Percentiles rank a stretch among this genome's conserved stretches.
Evolutionary conservation across 2,797 vertebrate species (phyloP).

Genomic region (Balearica regulorum): DNA sequence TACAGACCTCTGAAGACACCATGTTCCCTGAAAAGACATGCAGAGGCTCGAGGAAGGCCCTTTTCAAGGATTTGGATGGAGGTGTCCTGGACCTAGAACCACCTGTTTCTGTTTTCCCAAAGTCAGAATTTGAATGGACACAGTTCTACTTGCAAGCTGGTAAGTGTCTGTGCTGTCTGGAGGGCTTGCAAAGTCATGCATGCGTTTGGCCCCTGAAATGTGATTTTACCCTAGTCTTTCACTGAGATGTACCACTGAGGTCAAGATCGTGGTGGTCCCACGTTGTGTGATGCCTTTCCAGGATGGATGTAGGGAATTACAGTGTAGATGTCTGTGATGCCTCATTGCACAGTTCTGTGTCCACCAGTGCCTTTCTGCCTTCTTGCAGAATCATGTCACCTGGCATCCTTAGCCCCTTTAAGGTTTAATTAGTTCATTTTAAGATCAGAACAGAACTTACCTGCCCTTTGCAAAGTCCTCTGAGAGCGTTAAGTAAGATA

Average conservation of each 20-base stretch:
- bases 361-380: not conserved
- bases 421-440: not conserved
- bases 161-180: not conserved
- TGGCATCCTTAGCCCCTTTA: not conserved
- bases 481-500: not conserved
- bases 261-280: not conserved
- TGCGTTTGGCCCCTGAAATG: fast-evolving
- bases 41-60: slow-evolving; percentile 60
- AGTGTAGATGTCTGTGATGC: not conserved
- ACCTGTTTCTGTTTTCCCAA: slow-evolving; percentile 72
- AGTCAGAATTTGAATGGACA: slow-evolving; percentile 61
- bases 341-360: not conserved
- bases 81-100: slow-evolving; percentile 50
- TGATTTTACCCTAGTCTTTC: not conserved
- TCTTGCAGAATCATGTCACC: not conserved
- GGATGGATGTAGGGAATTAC: not conserved
- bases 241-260: not conserved
- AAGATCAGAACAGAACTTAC: not conserved
- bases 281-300: not conserved
- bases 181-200: not conserved
- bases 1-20: not conserved
- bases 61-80: slow-evolving; percentile 79
- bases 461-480: not conserved
- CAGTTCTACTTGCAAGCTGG: slow-evolving; percentile 67
- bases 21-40: slow-evolving; percentile 15